A percentile compares a stretch with the other conserved stretches of the same genome.
phyloP scores from a whole-genome alignment of 2,113 vertebrate genomes.

The Fregata magnificens region DNA sequence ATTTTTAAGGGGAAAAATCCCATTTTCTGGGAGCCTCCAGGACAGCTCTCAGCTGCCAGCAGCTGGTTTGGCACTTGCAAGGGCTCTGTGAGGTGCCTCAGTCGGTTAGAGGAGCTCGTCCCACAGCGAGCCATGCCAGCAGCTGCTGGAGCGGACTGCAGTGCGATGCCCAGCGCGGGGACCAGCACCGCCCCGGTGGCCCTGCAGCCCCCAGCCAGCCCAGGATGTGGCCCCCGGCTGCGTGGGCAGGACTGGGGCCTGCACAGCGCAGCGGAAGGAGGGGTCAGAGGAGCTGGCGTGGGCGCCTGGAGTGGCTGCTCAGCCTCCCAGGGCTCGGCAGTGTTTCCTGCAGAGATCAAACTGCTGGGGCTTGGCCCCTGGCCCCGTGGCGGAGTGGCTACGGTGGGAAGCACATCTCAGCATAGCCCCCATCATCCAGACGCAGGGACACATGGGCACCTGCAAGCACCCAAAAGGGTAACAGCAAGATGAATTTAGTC shows the following conservation, averaged over 20 bases:
- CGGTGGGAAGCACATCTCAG: background rate
- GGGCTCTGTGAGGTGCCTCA: background rate
- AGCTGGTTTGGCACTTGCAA: background rate
- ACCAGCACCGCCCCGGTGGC: rapidly evolving
- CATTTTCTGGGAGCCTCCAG: background rate
- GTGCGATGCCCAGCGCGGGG: rapidly evolving
- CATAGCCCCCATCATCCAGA: background rate
- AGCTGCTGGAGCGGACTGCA: rapidly evolving
- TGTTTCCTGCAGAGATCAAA: background rate
- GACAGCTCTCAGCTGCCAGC: background rate
- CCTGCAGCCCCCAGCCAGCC: background rate
- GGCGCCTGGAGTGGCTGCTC: background rate
- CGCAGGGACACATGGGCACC: background rate
- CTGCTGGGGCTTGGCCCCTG: rapidly evolving
- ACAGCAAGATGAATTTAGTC: background rate
- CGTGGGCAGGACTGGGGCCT: background rate
- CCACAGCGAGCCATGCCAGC: rapidly evolving
- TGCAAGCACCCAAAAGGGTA: background rate
- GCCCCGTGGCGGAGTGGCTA: background rate
- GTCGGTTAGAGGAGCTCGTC: rapidly evolving
- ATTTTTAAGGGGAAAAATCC: background rate
- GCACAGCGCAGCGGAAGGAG: background rate
- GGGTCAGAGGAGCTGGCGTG: background rate
- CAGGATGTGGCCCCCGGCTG: background rate
- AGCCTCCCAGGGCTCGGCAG: rapidly evolving